These are phyloP conservation scores for Strigamia maritima DNA, from an alignment of 2,888 invertebrate species.

Conservation along the genomic window DNA sequence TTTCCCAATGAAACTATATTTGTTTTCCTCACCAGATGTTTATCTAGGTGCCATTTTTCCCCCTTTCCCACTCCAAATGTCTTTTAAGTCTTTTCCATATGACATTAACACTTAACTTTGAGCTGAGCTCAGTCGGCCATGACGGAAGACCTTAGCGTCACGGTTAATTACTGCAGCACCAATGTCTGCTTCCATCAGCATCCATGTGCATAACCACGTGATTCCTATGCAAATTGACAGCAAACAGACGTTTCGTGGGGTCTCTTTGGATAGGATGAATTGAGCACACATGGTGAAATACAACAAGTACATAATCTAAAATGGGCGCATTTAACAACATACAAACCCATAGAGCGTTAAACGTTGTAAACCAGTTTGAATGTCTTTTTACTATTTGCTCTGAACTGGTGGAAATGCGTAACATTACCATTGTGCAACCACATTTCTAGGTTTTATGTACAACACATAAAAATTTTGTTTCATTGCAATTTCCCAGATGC, in stretches of 20 bases:
- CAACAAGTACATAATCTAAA: conserved; percentile 18
- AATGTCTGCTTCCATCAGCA: conserved; percentile 29
- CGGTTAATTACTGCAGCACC: conserved; percentile 34
- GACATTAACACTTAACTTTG: background rate
- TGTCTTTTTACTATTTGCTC: background rate
- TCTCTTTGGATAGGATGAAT: background rate
- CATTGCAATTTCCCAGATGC: conserved; percentile 1
- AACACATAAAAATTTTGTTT: background rate
- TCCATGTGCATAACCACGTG: conserved; percentile 7
- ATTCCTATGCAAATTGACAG: conserved; percentile 31
- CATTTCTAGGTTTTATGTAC: conserved; percentile 2
- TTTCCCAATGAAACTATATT: background rate
- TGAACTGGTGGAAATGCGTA: background rate
- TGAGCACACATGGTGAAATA: conserved; percentile 22
- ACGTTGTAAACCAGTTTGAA: background rate
- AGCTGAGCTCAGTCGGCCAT: conserved; percentile 2
- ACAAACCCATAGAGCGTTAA: background rate
- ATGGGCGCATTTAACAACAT: conserved; percentile 12
- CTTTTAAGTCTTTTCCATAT: background rate
- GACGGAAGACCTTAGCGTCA: conserved; percentile 23
- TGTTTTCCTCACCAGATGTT: background rate
- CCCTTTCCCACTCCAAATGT: background rate
- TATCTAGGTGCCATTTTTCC: background rate
- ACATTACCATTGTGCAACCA: background rate
- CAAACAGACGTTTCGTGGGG: conserved; percentile 9